Evolutionary conservation across 2,113 vertebrate species (phyloP).

Genomic region (Pygathrix nemaeus): DNA sequence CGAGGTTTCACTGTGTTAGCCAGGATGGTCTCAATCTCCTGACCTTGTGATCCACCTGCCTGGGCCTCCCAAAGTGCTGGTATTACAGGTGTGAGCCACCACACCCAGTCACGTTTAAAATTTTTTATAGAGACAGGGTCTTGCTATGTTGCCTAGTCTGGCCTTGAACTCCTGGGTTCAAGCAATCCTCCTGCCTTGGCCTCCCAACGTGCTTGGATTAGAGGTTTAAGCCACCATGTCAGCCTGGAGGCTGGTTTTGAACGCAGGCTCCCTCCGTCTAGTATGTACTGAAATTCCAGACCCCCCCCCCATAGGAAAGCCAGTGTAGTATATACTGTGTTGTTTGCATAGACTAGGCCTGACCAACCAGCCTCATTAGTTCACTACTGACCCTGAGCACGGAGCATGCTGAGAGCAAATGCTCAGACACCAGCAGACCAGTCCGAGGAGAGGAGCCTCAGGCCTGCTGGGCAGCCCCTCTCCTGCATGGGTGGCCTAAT

Average conservation of each 20-base stretch:
- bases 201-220: neutral
- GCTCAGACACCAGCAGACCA: neutral
- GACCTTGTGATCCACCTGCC: no score
- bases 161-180: neutral
- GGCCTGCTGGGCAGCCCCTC: accelerated
- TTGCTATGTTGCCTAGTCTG: neutral
- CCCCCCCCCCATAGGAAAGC: neutral
- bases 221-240: neutral
- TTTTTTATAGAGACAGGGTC: neutral
- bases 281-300: no score
- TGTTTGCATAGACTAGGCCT: accelerated
- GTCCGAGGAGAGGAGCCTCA: neutral
- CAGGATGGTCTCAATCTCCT: no score
- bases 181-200: neutral
- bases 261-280: neutral
- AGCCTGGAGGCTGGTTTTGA: no score
- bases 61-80: no score
- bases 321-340: accelerated
- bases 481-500: accelerated
- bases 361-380: accelerated
- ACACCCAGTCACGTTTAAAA: neutral
- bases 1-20: no score
- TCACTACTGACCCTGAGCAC: neutral
- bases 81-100: neutral
- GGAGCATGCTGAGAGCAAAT: neutral